A percentile compares a stretch with the other conserved stretches of the same genome.
Conservation (phyloP, 2,888 invertebrate genomes). For the Phytoseiulus persimilis region DNA sequence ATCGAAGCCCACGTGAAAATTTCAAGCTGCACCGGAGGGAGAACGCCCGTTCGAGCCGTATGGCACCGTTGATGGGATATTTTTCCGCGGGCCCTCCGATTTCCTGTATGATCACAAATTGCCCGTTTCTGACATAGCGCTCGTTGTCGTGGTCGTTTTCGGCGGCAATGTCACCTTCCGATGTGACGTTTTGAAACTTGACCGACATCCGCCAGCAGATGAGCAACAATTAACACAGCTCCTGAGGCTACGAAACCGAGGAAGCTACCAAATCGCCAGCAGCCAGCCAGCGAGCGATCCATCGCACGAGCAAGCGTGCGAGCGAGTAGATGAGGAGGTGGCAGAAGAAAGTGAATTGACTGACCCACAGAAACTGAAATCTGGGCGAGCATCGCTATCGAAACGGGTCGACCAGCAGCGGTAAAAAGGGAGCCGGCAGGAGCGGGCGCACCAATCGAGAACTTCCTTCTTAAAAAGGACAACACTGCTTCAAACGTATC, state of each 20-base stretch:
- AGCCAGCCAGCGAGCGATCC: not conserved
- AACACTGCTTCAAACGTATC: not conserved
- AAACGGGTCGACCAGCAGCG: not conserved
- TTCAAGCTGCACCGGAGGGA: too few relatives aligned
- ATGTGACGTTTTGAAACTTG: not conserved
- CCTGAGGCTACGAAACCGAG: not conserved
- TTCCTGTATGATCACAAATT: too few relatives aligned
- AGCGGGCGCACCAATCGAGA: not conserved
- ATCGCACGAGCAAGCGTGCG: not conserved
- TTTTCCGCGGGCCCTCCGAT: not conserved
- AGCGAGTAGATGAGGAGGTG: not conserved
- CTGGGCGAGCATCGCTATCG: not conserved
- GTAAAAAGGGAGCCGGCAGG: not conserved
- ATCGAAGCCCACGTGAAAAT: too few relatives aligned
- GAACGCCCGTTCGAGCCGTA: too few relatives aligned
- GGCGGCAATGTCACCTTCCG: not conserved
- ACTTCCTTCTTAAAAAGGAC: not conserved
- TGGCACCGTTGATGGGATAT: too few relatives aligned
- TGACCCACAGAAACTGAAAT: conserved; percentile 5
- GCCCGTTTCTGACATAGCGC: not conserved
- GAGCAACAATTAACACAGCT: not conserved
- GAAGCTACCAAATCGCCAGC: not conserved
- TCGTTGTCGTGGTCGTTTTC: not conserved
- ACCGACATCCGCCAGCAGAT: not conserved
- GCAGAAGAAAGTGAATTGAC: not conserved